A percentile compares a stretch with the other conserved stretches of the same genome.
These are phyloP conservation scores for Aphis gossypii DNA, from an alignment of 1,140 invertebrate genomes.

Conservation along the genomic window DNA sequence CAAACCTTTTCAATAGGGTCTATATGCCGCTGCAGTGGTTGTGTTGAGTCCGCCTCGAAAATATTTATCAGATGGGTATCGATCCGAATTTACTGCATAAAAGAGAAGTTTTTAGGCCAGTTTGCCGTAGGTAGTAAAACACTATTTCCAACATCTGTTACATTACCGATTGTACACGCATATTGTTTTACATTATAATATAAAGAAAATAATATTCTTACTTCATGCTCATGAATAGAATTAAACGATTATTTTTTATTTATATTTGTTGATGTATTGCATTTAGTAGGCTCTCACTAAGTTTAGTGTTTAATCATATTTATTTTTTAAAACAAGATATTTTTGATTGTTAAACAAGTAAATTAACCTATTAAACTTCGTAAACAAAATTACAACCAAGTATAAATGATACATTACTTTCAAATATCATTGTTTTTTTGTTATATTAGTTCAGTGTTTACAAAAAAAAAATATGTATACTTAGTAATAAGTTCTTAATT, in stretches of 20 bases:
- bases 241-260: not conserved
- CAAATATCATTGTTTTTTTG: not conserved
- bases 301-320: not conserved
- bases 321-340: not conserved
- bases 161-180: not conserved
- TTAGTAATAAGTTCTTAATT: not conserved
- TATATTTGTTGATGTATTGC: not conserved
- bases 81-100: slow-evolving; percentile 32
- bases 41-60: not conserved
- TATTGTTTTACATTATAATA: slow-evolving; percentile 11
- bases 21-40: not conserved
- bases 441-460: not conserved
- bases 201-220: slow-evolving; percentile 15
- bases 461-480: not conserved
- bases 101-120: slow-evolving; percentile 36
- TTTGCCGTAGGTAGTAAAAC: not conserved
- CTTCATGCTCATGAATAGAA: not conserved
- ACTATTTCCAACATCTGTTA: slow-evolving; percentile 41
- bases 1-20: not conserved
- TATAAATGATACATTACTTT: not conserved
- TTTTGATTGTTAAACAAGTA: not conserved
- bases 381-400: not conserved
- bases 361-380: not conserved
- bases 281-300: not conserved
- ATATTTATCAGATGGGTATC: slow-evolving; percentile 41